Base-by-base conservation (phyloP, 2,888 invertebrate species). In the Cosmia trapezina region DNA sequence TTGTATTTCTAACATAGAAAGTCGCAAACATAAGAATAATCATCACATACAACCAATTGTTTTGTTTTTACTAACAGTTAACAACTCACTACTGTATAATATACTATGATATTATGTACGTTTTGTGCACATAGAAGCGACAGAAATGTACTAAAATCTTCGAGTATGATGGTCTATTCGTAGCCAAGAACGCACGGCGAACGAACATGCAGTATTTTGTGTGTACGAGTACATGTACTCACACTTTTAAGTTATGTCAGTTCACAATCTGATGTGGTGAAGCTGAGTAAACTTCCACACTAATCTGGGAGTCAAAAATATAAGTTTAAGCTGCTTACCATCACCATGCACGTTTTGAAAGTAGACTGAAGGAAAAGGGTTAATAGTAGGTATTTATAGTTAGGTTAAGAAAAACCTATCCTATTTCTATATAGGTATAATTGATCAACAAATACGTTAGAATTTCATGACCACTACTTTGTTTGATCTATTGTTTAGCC, bases 231-330 rank as follows among this genome's bases (percentile, higher is more conserved):
- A 73, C 77, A 54, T 61, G 73, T 63, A 79, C 79, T 77, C 66
- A 78, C 79, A 70, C 47, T 54, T n/a, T 33, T 43, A 43, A 73
- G 47, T 60, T n/a, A 66, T n/a, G 43, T 54, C 66, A 79, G 43
- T 79, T 67, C 61, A 78, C 54, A 79, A 61, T 66, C 22, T 73
- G 51, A 53, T 60, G 51, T 56, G 60, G 43, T 57, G 66, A 49
- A 70, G 74, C 57, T 49, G 72, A 80, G 64, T 66, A 67, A 74
- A 59, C 43, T 57, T 47, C 66, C 66, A 79, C 59, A 71, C 71
- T 60, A 61, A 81, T 70, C 76, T 80, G 28, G 49, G 62, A 63
- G 61, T 63, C 33, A 75, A 78, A 74, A 76, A 80, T 61, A 76
- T 61, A 61, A 68, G 57, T 73, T 59, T 72, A 70, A 76, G 71